phyloP scores from a whole-genome alignment of 2,797 vertebrate species.

The Diceros bicornis region DNA sequence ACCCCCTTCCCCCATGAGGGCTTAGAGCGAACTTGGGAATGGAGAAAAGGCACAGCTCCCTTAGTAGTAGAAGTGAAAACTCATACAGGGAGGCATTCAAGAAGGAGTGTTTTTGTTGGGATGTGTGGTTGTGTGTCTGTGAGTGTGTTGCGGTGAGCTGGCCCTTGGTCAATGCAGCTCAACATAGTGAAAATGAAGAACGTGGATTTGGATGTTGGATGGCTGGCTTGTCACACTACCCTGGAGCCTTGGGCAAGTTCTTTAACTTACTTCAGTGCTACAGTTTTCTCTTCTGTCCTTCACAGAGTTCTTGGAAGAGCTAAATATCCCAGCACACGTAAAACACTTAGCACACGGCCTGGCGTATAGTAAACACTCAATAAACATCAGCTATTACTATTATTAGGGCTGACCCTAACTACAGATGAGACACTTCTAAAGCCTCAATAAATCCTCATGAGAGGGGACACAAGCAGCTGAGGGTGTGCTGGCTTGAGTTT shows the following conservation, averaged over 20 bases:
- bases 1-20: fast-evolving
- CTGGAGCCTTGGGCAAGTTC: neutral
- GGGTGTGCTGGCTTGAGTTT: neutral
- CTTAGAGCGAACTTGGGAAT: neutral
- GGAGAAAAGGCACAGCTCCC: too few relatives aligned
- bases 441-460: neutral
- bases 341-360: neutral
- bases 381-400: neutral
- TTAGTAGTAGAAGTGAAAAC: neutral
- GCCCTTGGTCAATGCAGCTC: too few relatives aligned
- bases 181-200: neutral
- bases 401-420: neutral
- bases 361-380: neutral
- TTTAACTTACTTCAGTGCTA: neutral
- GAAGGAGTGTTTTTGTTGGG: neutral
- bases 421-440: neutral
- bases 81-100: neutral
- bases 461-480: neutral
- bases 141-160: neutral
- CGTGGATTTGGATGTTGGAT: neutral
- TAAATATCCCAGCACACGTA: neutral
- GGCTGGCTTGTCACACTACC: fast-evolving
- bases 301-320: neutral
- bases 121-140: fast-evolving
- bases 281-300: neutral